These are phyloP conservation scores for Turnix velox DNA, from an alignment of 2,113 vertebrate species.

Conservation along the genomic window DNA sequence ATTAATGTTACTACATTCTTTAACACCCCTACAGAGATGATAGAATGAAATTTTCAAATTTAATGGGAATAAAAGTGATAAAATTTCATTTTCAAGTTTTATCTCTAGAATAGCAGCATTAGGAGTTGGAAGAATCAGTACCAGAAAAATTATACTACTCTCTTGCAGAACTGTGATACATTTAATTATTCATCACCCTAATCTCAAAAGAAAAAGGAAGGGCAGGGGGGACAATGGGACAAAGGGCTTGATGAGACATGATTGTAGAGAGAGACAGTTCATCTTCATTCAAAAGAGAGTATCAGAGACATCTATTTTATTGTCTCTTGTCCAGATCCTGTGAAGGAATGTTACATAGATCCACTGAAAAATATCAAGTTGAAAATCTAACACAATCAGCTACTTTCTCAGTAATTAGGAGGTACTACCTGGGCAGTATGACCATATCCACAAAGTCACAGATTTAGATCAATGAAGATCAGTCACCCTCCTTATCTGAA, in stretches of 20 bases:
- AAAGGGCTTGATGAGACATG: background rate
- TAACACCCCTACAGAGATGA: background rate
- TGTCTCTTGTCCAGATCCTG: background rate
- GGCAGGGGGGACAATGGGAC: rapidly evolving
- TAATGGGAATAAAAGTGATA: background rate
- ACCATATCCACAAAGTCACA: background rate
- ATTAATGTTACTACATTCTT: background rate
- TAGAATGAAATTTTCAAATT: background rate
- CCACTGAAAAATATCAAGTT: background rate
- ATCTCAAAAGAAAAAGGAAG: rapidly evolving
- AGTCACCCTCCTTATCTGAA: background rate
- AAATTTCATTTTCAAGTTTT: background rate
- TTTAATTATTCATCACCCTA: background rate
- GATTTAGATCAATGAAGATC: background rate
- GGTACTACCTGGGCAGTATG: background rate
- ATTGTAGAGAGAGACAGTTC: background rate
- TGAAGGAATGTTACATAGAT: background rate
- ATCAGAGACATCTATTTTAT: background rate
- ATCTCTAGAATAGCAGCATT: background rate
- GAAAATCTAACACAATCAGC: background rate
- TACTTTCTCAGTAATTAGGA: background rate
- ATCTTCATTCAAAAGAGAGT: background rate
- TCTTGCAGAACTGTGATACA: background rate
- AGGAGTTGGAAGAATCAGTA: background rate
- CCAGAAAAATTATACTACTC: background rate